Evolutionary conservation across 2,888 invertebrate genomes (phyloP).

Genomic region (Blastobasis lacticolella): DNA sequence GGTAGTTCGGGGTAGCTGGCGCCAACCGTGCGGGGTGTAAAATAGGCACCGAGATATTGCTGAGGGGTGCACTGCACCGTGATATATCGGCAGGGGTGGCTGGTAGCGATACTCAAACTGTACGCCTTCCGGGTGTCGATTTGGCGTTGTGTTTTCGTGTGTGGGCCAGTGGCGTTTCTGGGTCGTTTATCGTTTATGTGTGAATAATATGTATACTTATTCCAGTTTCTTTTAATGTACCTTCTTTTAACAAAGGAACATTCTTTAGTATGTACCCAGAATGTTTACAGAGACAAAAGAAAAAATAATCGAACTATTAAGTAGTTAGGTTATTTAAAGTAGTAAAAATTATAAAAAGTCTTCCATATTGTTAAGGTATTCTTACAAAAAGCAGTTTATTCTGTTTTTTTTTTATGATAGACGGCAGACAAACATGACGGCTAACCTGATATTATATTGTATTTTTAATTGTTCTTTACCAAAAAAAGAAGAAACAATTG

Average conservation of each 20-base stretch:
- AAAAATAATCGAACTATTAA: no score
- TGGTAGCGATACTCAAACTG: constrained; percentile 38
- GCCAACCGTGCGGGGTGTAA: constrained; percentile 13
- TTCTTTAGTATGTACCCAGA: background rate
- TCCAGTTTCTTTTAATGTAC: background rate
- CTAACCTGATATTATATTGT: no score
- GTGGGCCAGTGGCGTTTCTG: background rate
- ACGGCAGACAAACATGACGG: no score
- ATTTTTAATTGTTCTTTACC: no score
- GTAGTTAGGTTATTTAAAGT: no score
- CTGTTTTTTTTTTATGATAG: no score
- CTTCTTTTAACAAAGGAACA: background rate
- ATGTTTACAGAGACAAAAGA: background rate
- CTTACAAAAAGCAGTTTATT: no score
- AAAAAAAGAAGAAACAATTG: no score
- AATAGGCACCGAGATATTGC: constrained; percentile 18
- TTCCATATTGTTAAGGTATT: no score
- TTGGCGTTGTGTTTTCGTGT: background rate
- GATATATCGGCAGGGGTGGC: constrained; percentile 56
- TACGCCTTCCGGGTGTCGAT: background rate
- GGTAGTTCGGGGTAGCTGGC: background rate
- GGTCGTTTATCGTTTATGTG: background rate
- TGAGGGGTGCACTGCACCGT: constrained; percentile 38
- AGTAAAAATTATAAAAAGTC: no score
- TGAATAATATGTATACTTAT: background rate